phyloP scores from a whole-genome alignment of 2,113 vertebrate species.

The Dicerorhinus sumatrensis region DNA sequence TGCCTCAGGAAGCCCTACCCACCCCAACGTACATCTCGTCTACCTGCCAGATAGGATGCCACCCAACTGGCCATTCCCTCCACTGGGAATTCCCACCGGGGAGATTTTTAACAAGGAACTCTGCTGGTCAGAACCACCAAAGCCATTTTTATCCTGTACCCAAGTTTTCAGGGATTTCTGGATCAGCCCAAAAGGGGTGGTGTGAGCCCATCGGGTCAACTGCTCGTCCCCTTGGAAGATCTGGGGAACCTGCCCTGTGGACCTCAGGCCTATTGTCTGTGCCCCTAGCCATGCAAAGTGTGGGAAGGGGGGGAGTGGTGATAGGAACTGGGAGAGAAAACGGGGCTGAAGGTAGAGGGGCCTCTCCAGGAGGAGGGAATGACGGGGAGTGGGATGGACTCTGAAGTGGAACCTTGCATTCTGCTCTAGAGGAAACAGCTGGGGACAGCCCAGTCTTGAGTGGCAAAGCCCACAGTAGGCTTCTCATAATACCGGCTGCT shows the following conservation, averaged over 20 bases:
- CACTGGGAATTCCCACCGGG: slow-evolving; percentile 3
- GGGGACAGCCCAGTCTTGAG: background rate
- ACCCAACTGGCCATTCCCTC: background rate
- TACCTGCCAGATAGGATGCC: background rate
- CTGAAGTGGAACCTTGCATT: background rate
- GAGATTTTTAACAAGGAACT: background rate
- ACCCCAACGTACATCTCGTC: background rate
- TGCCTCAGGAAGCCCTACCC: background rate
- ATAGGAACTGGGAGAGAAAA: background rate
- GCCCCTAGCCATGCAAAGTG: background rate
- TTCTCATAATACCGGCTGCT: background rate
- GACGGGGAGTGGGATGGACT: background rate
- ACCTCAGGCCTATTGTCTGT: background rate
- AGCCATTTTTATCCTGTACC: background rate
- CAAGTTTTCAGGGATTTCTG: background rate
- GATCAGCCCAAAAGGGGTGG: background rate
- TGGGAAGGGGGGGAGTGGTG: background rate
- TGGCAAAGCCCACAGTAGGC: background rate
- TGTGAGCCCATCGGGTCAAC: background rate
- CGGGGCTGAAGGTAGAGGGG: background rate
- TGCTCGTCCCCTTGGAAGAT: background rate
- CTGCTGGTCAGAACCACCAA: background rate
- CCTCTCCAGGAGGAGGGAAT: background rate
- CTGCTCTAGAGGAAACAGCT: background rate
- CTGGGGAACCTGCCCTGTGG: background rate